phyloP scores from a whole-genome alignment of 2,797 vertebrate species.

The Silurus lanzhouensis region DNA sequence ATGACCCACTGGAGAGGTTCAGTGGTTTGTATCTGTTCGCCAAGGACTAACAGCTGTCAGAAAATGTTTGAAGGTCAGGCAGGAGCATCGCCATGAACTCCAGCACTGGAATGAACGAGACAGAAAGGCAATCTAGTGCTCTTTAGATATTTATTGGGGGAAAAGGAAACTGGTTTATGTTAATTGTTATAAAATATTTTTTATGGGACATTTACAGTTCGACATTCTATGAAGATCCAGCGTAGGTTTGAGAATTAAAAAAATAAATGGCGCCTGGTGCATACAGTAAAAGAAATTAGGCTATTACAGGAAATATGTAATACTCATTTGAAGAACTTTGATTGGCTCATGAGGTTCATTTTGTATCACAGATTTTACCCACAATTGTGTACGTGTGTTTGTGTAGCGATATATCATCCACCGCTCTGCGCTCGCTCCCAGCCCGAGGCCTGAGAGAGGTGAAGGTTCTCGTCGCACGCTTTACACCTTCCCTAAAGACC shows the following conservation, averaged over 20 bases:
- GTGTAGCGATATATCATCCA: conserved; percentile 90
- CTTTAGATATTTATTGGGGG: too few species aligned
- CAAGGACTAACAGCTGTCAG: conserved; percentile 25
- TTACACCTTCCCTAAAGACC: conserved; percentile 84
- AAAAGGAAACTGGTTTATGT: too few species aligned
- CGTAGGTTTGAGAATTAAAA: neutral
- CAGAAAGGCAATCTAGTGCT: neutral
- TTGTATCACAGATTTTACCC: neutral
- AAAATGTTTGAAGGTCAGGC: conserved; percentile 33
- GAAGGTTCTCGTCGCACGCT: conserved; percentile 81
- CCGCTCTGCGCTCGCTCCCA: conserved; percentile 83
- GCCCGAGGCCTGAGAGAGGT: conserved; percentile 81
- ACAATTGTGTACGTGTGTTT: conserved; percentile 22
- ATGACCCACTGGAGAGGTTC: neutral
- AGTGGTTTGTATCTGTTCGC: conserved; percentile 13
- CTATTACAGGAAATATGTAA: neutral
- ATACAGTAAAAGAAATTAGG: neutral
- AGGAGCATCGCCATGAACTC: conserved; percentile 26
- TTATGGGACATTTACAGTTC: neutral
- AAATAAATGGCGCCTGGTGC: too few species aligned
- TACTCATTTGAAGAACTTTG: neutral
- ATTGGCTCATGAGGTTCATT: neutral
- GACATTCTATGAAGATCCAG: neutral
- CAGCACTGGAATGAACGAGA: conserved; percentile 8
- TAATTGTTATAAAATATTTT: neutral